phyloP scores from a whole-genome alignment of 2,113 vertebrate species.

The Phalacrocorax brasilianus region DNA sequence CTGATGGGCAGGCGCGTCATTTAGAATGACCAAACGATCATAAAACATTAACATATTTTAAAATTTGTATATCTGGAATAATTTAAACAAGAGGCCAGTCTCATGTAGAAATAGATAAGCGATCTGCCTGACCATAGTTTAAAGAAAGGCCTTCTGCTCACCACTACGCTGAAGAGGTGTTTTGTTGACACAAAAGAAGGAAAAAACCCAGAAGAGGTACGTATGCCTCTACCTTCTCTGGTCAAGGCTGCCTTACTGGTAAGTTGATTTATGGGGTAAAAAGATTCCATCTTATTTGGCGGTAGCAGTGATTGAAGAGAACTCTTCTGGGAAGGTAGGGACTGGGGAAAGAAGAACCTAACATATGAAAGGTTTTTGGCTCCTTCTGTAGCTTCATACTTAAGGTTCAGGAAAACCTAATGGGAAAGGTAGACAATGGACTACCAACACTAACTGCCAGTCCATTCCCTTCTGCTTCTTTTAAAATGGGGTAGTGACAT shows the following conservation, averaged over 20 bases:
- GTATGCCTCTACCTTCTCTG: not conserved
- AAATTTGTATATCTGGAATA: not conserved
- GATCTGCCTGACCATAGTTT: not conserved
- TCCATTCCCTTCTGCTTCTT: not conserved
- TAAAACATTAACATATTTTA: not conserved
- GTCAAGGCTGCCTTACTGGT: not conserved
- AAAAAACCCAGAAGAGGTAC: rapidly evolving
- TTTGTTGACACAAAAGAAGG: not conserved
- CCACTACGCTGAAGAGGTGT: not conserved
- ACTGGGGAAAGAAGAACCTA: not conserved
- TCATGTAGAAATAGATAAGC: not conserved
- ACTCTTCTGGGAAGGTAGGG: not conserved
- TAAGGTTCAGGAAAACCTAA: not conserved
- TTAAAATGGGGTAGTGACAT: rapidly evolving
- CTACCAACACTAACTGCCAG: not conserved
- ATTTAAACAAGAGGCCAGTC: not conserved
- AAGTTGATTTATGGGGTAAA: not conserved
- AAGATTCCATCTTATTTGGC: not conserved
- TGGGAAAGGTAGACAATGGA: not conserved
- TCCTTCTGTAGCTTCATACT: not conserved
- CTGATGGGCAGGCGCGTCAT: no score
- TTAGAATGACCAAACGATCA: not conserved
- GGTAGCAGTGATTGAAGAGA: not conserved
- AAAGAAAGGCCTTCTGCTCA: not conserved
- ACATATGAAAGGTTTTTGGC: not conserved